These are phyloP conservation scores for Trissolcus basalis DNA, from an alignment of 1,140 invertebrate species.

Conservation along the genomic window DNA sequence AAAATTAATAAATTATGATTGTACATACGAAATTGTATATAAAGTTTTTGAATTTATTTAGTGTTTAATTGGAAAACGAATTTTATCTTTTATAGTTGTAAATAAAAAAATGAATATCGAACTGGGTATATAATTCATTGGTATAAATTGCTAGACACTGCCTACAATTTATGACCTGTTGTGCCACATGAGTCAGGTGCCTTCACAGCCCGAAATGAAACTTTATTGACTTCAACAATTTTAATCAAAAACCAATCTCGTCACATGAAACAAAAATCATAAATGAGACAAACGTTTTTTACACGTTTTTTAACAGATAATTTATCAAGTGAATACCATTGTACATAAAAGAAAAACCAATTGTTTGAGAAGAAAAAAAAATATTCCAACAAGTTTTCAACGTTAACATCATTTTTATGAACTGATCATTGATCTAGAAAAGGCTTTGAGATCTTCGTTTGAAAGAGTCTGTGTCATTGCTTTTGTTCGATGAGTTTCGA, in stretches of 20 bases:
- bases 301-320: no score
- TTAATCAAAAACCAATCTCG: background rate
- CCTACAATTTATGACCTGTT: constrained; percentile 64
- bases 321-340: no score
- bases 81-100: constrained; percentile 1
- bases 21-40: background rate
- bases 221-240: background rate
- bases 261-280: background rate
- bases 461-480: no score
- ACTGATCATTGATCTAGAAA: no score
- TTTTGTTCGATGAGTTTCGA: no score
- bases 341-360: no score
- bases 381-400: no score
- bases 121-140: background rate
- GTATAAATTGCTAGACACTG: constrained; percentile 40
- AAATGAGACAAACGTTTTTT: no score
- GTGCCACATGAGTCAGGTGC: constrained; percentile 64
- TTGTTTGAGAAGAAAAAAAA: no score
- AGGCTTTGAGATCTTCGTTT: no score
- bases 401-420: no score
- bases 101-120: background rate
- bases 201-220: constrained; percentile 51
- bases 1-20: background rate
- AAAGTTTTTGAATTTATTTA: background rate
- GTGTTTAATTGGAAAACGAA: background rate